A percentile compares a stretch with the other conserved stretches of the same genome.
These are phyloP conservation scores for Melanotaenia parkinsoni DNA, from an alignment of 2,797 vertebrate species.

Conservation along the genomic window DNA sequence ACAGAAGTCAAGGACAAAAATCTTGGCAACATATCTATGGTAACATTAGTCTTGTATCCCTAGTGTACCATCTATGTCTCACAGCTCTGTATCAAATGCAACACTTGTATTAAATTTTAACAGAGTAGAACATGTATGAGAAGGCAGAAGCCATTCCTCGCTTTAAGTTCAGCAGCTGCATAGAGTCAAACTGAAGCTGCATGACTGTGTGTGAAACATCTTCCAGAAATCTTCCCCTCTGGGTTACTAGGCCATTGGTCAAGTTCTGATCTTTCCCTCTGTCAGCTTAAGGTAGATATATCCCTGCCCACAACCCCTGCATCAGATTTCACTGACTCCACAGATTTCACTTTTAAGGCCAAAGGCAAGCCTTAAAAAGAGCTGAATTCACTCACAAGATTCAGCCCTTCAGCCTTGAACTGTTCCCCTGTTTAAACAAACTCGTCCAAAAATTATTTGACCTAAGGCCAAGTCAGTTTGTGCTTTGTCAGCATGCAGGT, in stretches of 20 bases:
- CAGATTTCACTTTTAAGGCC: slow-evolving; percentile 35
- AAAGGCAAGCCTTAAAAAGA: slow-evolving; percentile 18
- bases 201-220: slow-evolving; percentile 42
- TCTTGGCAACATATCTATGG: background rate
- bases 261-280: slow-evolving; percentile 59
- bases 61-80: slow-evolving; percentile 42
- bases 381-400: slow-evolving; percentile 32
- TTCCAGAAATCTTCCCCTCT: slow-evolving; percentile 24
- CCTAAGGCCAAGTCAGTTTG: slow-evolving; percentile 52
- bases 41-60: slow-evolving; percentile 27
- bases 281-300: slow-evolving; percentile 47
- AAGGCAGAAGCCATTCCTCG: slow-evolving; percentile 21
- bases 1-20: slow-evolving; percentile 8
- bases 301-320: slow-evolving; percentile 16
- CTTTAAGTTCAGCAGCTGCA: slow-evolving; percentile 13
- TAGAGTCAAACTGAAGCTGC: slow-evolving; percentile 19
- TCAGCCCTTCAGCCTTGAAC: slow-evolving; percentile 35
- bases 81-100: slow-evolving; percentile 45
- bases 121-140: slow-evolving; percentile 27
- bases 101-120: slow-evolving; percentile 62
- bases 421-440: slow-evolving; percentile 34
- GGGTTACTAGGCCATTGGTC: slow-evolving; percentile 51
- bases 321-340: slow-evolving; percentile 62
- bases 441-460: slow-evolving; percentile 29
- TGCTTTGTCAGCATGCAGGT: slow-evolving; percentile 60